Conservation (phyloP, 1,140 invertebrate genomes). For the Trypoxylus dichotomus region DNA sequence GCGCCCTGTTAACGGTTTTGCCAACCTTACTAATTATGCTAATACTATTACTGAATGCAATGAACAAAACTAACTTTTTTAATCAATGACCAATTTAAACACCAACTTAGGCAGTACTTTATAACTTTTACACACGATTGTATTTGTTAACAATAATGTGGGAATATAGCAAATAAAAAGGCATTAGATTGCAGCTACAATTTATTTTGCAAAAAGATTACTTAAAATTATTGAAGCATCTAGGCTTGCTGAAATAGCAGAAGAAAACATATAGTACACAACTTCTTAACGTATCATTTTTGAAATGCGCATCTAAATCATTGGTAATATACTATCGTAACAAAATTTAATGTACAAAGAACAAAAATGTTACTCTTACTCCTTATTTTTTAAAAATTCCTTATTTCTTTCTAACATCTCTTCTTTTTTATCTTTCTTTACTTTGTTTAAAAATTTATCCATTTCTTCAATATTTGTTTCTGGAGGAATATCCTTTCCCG, state of each 20-base stretch:
- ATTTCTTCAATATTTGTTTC: conserved; percentile 55
- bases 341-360: neutral
- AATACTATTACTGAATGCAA: no score
- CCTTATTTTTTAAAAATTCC: conserved; percentile 52
- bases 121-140: no score
- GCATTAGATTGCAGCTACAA: neutral
- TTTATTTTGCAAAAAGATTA: conserved; percentile 4
- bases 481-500: conserved; percentile 42
- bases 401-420: conserved; percentile 56
- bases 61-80: no score
- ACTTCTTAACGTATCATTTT: neutral
- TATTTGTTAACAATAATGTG: no score
- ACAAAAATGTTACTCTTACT: conserved; percentile 32
- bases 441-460: conserved; percentile 57
- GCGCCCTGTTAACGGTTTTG: no score
- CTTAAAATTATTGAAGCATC: conserved; percentile 9
- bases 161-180: neutral
- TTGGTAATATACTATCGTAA: neutral
- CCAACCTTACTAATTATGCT: no score
- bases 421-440: conserved; percentile 57
- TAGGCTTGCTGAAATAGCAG: neutral
- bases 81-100: no score
- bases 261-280: neutral
- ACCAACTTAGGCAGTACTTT: no score
- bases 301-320: neutral